Evolutionary conservation across 2,888 invertebrate species (phyloP), one percentile per base, ranked within the genome.

Genomic region (Watsonalla cultraria): DNA sequence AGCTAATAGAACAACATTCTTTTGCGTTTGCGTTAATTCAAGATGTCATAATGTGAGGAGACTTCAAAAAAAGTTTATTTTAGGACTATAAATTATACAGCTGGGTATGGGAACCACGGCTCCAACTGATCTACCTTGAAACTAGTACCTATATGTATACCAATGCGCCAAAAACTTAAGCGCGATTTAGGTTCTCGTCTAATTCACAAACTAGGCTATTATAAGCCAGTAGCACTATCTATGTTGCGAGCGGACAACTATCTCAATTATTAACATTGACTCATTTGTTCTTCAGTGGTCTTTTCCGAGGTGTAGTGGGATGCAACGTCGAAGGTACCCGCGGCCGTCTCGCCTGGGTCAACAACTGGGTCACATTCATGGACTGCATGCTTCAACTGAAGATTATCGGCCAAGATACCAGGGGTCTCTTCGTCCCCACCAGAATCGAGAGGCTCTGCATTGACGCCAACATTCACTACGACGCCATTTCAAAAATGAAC

Each of bases 301-400:
- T 92, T 0, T 94, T 93, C 90, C 91, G 92, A 50, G 93, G 94
- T 6, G 89, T 94, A 2, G 66, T 90, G 5, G 88, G 90, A 6
- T 90, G 92, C 62, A 92, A 91, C 66, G 79, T 90, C 7, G 83
- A 90, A 58, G 92, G 92, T 37, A 88, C 84, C 4, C 82, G 85
- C 1, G 93, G 92, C 0, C 82, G 85, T 24, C 76, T 93, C 6
- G 80, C 91, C 52, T 97, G 97, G 97, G 91, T 92, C 51, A 94
- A 94, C 68, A 96, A 96, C 83, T 98, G 97, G 97, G 94, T 96
- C 7, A 93, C 96, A 5, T 97, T 97, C 80, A 93, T 98, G 86
- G 98, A 98, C 84, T 95, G 95, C 42, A 95, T 98, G 94, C 90
- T 98, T 11, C 98, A 98, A 82, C 93, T 96, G 68, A 93, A 94